Conservation (phyloP, 2,888 invertebrate species). For the Lingula anatina region DNA sequence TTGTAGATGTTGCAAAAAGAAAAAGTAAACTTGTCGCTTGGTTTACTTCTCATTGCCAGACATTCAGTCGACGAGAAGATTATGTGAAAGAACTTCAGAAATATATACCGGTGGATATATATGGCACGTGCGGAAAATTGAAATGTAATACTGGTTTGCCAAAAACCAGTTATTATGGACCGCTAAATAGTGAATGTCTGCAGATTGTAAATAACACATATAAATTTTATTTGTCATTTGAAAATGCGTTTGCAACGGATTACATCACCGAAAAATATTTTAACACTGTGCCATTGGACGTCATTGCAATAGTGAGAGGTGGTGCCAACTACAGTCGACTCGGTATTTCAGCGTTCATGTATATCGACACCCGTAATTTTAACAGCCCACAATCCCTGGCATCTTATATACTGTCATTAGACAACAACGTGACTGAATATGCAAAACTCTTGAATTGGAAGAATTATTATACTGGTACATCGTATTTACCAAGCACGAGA, state of each 20-base stretch:
- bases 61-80: conserved; percentile 9
- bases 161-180: no score
- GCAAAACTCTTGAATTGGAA: conserved; percentile 3
- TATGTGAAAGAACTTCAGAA: conserved; percentile 11
- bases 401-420: conserved; percentile 5
- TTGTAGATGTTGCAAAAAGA: conserved; percentile 8
- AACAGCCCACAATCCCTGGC: conserved; percentile 4
- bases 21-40: conserved; percentile 14
- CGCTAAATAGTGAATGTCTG: conserved; percentile 4
- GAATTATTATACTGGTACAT: not conserved
- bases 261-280: conserved; percentile 28
- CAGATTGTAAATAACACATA: conserved; percentile 8
- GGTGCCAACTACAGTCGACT: conserved; percentile 13
- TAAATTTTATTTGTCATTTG: conserved; percentile 27
- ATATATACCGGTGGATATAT: conserved; percentile 12
- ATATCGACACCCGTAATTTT: conserved; percentile 10
- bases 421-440: conserved; percentile 4
- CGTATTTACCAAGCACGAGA: not conserved
- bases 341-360: conserved; percentile 7
- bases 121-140: conserved; percentile 12
- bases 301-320: conserved; percentile 14
- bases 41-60: conserved; percentile 17
- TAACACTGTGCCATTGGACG: conserved; percentile 7
- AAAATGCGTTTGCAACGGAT: conserved; percentile 22
- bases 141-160: not conserved